Percentiles rank a stretch among this genome's conserved stretches.
These are phyloP conservation scores for Lacanobia wlatinum DNA, from an alignment of 2,888 invertebrate species.

Conservation along the genomic window DNA sequence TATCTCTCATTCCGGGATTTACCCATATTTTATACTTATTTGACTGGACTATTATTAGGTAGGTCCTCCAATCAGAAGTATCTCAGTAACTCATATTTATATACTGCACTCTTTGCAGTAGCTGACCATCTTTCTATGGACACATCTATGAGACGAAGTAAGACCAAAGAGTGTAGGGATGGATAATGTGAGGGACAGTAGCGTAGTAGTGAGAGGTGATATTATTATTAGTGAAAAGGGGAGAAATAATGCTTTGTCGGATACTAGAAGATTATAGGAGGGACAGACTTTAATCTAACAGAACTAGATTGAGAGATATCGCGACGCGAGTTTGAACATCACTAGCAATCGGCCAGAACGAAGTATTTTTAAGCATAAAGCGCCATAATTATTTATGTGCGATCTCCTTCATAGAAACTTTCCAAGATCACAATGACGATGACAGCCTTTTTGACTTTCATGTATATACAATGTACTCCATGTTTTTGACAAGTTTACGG, in stretches of 20 bases:
- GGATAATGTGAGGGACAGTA: neutral
- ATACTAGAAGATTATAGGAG: neutral
- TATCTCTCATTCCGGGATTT: too few species aligned
- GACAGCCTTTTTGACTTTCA: neutral
- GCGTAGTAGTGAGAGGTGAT: neutral
- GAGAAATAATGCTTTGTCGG: neutral
- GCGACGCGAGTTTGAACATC: too few species aligned
- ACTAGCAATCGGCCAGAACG: neutral
- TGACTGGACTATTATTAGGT: too few species aligned
- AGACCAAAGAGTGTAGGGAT: neutral
- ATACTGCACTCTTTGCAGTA: too few species aligned
- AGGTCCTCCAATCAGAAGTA: too few species aligned
- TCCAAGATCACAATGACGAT: neutral
- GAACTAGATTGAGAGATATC: too few species aligned
- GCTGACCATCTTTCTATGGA: too few species aligned
- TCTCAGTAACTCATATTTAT: too few species aligned
- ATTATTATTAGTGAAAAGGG: neutral
- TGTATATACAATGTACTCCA: too few species aligned
- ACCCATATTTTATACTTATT: too few species aligned
- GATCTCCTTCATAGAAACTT: neutral
- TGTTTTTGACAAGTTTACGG: slow-evolving; percentile 7
- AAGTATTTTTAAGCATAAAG: neutral
- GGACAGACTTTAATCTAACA: too few species aligned
- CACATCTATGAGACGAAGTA: too few species aligned
- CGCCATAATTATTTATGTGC: neutral